Evolutionary conservation across 2,113 vertebrate species (phyloP).

Genomic region (Erythrocercus mccallii): DNA sequence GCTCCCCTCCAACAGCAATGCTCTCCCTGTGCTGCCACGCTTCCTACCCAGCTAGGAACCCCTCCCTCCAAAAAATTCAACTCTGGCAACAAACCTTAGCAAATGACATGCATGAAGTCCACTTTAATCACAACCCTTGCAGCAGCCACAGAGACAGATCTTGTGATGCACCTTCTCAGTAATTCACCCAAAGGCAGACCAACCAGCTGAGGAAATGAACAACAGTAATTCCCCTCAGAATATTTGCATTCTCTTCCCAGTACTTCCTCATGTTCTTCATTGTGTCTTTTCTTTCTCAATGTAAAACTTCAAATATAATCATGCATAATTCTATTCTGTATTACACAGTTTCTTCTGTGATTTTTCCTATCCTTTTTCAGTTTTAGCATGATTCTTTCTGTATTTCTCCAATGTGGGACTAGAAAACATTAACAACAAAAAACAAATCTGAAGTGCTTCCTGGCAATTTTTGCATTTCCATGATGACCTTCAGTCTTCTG

Average conservation of each 20-base stretch:
- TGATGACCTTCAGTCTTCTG: not conserved
- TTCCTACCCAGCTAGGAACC: not conserved
- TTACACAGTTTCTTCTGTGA: not conserved
- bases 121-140: not conserved
- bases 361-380: not conserved
- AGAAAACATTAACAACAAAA: not conserved
- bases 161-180: not conserved
- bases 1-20: not conserved
- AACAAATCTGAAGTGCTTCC: not conserved
- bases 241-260: not conserved
- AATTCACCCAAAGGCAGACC: not conserved
- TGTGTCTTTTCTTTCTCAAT: not conserved
- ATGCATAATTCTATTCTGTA: not conserved
- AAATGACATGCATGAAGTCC: not conserved
- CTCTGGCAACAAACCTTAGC: not conserved
- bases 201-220: not conserved
- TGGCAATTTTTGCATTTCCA: not conserved
- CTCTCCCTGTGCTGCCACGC: accelerated
- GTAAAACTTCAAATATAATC: not conserved
- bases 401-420: not conserved
- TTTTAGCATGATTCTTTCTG: not conserved
- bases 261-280: not conserved
- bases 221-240: slow-evolving; percentile 12
- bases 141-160: not conserved
- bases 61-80: not conserved